Conservation (phyloP, 1,140 invertebrate genomes). For the Nylanderia fulva region DNA sequence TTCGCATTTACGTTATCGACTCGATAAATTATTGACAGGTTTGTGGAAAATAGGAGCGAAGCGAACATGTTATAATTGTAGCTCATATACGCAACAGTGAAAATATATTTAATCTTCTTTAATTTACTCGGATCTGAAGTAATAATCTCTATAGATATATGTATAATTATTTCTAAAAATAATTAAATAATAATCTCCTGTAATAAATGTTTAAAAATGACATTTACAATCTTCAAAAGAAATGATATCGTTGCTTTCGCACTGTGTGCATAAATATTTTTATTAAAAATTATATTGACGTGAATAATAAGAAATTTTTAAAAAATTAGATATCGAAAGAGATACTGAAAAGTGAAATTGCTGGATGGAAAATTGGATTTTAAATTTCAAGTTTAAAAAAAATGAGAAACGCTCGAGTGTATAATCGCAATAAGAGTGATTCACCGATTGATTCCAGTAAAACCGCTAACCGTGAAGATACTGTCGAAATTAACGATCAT, state of each 20-base stretch:
- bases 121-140: constrained; percentile 12
- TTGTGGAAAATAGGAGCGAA: neutral
- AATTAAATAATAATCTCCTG: no score
- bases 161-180: no score
- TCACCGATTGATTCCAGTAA: constrained; percentile 87
- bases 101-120: constrained; percentile 26
- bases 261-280: neutral
- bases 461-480: constrained; percentile 91
- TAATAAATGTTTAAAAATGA: neutral
- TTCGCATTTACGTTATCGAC: constrained; percentile 40
- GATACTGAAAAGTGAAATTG: no score
- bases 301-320: neutral
- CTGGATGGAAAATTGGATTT: no score
- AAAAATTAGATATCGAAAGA: neutral
- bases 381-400: neutral
- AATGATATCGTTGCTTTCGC: neutral
- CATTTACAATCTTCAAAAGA: neutral
- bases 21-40: constrained; percentile 51
- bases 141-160: neutral
- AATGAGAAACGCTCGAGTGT: neutral
- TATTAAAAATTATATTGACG: neutral
- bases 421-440: neutral
- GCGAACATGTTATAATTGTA: neutral
- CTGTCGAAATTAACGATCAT: constrained; percentile 89
- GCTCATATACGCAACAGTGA: neutral